These are phyloP conservation scores for Melitaea cinxia DNA, from an alignment of 1,140 invertebrate genomes.

Conservation along the genomic window DNA sequence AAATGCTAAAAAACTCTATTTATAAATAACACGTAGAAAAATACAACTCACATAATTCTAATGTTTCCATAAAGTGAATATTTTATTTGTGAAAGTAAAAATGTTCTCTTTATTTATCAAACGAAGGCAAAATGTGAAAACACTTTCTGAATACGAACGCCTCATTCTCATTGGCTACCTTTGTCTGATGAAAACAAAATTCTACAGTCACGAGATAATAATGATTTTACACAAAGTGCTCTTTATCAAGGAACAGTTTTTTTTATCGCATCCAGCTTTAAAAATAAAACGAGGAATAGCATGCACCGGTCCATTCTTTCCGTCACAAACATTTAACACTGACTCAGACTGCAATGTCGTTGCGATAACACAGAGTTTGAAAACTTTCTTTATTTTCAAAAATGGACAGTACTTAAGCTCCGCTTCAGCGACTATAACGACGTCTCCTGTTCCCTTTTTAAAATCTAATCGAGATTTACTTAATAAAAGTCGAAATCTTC, in stretches of 20 bases:
- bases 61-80: no score
- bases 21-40: no score
- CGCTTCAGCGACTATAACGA: slow-evolving; percentile 4
- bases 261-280: slow-evolving; percentile 28
- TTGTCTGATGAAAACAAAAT: neutral
- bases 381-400: slow-evolving; percentile 42
- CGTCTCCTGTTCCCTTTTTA: neutral
- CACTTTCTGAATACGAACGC: neutral
- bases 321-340: slow-evolving; percentile 40
- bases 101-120: no score
- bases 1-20: no score
- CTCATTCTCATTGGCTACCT: neutral
- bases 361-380: slow-evolving; percentile 38
- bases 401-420: slow-evolving; percentile 30
- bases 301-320: slow-evolving; percentile 34
- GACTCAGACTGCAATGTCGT: slow-evolving; percentile 34
- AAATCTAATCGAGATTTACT: neutral
- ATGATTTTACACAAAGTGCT: slow-evolving; percentile 16
- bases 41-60: no score
- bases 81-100: no score
- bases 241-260: slow-evolving; percentile 22
- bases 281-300: slow-evolving; percentile 29
- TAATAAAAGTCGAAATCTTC: neutral
- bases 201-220: neutral
- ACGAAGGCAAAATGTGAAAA: neutral